These are phyloP conservation scores for Charadrius vociferus DNA, from an alignment of 2,113 vertebrate genomes.

Conservation along the genomic window DNA sequence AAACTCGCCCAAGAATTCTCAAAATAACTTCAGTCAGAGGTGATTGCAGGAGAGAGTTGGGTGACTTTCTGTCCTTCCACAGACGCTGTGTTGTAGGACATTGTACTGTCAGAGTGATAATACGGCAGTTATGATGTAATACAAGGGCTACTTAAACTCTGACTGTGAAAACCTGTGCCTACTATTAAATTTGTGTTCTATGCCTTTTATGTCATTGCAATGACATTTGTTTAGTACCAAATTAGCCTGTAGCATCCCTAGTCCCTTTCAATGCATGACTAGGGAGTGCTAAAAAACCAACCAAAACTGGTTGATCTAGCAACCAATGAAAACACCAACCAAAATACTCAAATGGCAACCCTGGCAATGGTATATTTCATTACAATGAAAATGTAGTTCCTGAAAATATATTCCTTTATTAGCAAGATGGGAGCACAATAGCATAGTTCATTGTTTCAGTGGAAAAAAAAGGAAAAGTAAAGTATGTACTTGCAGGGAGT, in stretches of 20 bases:
- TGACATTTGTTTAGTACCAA: not conserved
- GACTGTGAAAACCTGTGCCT: not conserved
- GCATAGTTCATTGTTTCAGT: not conserved
- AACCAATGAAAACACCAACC: not conserved
- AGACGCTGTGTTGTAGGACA: not conserved
- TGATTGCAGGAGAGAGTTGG: not conserved
- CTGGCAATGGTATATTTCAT: not conserved
- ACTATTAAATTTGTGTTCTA: not conserved
- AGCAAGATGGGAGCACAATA: not conserved
- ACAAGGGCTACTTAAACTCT: not conserved
- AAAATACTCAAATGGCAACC: not conserved
- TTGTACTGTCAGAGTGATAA: not conserved
- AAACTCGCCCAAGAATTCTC: not conserved
- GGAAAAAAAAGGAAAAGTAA: not conserved
- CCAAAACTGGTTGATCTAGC: not conserved
- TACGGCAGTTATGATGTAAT: not conserved
- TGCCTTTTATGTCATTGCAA: not conserved
- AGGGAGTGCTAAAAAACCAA: accelerated
- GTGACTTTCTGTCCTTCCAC: not conserved
- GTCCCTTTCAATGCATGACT: not conserved
- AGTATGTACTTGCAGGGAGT: not conserved
- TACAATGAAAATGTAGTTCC: not conserved
- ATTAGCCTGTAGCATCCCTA: not conserved
- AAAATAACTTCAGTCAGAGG: not conserved
- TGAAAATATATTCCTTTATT: not conserved